Evolutionary conservation across 2,797 vertebrate genomes (phyloP), one percentile per base, ranked within the genome.

Genomic region (Momotus momota): DNA sequence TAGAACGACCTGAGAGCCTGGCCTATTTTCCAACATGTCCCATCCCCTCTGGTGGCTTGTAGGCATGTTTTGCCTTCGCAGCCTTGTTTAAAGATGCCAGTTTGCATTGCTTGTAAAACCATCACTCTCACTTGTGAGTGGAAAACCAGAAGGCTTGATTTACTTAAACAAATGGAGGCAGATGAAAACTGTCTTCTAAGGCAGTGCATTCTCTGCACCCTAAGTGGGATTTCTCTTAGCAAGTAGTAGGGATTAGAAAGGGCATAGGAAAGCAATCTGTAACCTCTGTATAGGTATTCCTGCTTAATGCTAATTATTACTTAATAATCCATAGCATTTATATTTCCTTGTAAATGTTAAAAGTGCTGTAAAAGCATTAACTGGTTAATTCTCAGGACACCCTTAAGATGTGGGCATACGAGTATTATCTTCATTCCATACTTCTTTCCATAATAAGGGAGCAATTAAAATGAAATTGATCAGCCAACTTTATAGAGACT

Each of bases 381-480:
- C 69, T 81, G 67, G 75, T 94, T 93, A 87, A 93, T 90, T 81
- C 90, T 89, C 78, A 88, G 67, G 85, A 91, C 35, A 92, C 35
- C 33, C 77, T 86, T 84, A 62, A 88, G 87, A 93, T 27, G 54
- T 87, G 69, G 83, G 74, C 49, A 65, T 82, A 72, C 21, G 58
- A 95, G 71, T 83, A 83, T 94, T 88, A 40, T 75, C 90, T 88
- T 89, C 48, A 35, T 92, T 96, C 95, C 88, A 96, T 96, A 93
- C 86, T 95, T 97, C 97, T 96, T 94, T 90, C 93, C 54, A 78
- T 97, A 97, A 97, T 97, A 96, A 96, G 94, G 88, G 61, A 96
- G 97, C 96, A 97, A 97, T 98, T 98, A 98, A 97, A 96, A 96
- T 73, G 19, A 97, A 96, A 97, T 96, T 93, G 95, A 97, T 97